These are phyloP conservation scores for Pitta sordida DNA, from an alignment of 2,113 vertebrate species.

Conservation along the genomic window DNA sequence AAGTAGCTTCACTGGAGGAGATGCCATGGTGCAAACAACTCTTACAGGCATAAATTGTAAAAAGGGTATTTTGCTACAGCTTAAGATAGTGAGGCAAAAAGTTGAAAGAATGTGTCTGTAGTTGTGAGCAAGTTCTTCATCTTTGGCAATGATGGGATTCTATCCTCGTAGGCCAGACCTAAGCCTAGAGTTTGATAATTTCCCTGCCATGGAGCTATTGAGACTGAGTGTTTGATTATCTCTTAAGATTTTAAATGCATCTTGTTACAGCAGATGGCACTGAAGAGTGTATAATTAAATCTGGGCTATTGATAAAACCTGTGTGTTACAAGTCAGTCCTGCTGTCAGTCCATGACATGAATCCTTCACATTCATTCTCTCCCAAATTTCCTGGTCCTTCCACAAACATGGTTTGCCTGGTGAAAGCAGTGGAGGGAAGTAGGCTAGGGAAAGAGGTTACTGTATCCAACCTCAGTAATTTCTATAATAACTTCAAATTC, in stretches of 20 bases:
- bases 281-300: not conserved
- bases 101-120: not conserved
- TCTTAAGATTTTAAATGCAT: not conserved
- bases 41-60: not conserved
- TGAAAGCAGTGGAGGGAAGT: not conserved
- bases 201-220: not conserved
- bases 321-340: not conserved
- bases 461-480: not conserved
- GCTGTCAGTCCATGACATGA: not conserved
- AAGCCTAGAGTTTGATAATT: not conserved
- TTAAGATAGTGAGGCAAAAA: not conserved
- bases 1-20: not conserved
- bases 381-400: not conserved
- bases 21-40: not conserved
- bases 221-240: not conserved
- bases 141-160: not conserved
- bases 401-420: not conserved
- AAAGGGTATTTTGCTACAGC: not conserved
- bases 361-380: not conserved
- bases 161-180: not conserved
- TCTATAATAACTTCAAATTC: not conserved
- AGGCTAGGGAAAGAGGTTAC: not conserved
- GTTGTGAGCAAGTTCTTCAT: not conserved
- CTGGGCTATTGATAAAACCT: not conserved
- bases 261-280: conserved; percentile 42